These are phyloP conservation scores for Heliconius sara DNA, from an alignment of 2,888 invertebrate genomes.

Conservation along the genomic window DNA sequence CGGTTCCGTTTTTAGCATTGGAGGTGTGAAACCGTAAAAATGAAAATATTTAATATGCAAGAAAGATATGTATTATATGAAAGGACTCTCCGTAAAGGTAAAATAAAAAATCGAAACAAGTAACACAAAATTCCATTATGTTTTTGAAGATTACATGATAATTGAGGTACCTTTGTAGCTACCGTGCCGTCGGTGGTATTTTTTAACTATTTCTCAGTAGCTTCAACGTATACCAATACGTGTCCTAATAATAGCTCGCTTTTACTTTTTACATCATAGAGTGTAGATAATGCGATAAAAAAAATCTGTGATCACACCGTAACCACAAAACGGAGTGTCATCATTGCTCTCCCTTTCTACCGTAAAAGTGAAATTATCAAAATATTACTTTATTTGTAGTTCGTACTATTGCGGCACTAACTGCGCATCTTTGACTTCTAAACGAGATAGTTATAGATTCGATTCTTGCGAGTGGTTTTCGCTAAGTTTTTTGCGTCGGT, in stretches of 20 bases:
- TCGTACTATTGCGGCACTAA: neutral
- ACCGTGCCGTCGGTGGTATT: constrained; percentile 5
- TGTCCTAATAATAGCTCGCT: constrained; percentile 12
- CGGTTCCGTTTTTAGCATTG: too few species aligned
- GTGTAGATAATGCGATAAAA: constrained; percentile 36
- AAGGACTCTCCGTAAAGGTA: neutral
- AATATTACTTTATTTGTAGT: neutral
- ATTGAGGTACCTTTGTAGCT: constrained; percentile 23
- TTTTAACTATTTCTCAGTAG: neutral
- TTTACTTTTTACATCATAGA: constrained; percentile 34
- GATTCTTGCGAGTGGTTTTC: too few species aligned
- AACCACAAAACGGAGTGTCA: constrained; percentile 34
- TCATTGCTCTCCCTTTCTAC: constrained; percentile 40
- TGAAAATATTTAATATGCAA: too few species aligned
- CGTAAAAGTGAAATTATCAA: constrained; percentile 21
- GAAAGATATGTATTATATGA: too few species aligned
- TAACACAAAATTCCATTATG: constrained; percentile 5
- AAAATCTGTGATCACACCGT: constrained; percentile 33
- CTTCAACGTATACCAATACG: constrained; percentile 12
- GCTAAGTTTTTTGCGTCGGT: too few species aligned
- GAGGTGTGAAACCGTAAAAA: too few species aligned
- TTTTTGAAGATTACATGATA: constrained; percentile 4
- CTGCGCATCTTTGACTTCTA: neutral
- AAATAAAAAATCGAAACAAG: neutral
- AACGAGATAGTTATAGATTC: too few species aligned